phyloP scores from a whole-genome alignment of 2,797 vertebrate species.

The Hypotaenidia philippensis region DNA sequence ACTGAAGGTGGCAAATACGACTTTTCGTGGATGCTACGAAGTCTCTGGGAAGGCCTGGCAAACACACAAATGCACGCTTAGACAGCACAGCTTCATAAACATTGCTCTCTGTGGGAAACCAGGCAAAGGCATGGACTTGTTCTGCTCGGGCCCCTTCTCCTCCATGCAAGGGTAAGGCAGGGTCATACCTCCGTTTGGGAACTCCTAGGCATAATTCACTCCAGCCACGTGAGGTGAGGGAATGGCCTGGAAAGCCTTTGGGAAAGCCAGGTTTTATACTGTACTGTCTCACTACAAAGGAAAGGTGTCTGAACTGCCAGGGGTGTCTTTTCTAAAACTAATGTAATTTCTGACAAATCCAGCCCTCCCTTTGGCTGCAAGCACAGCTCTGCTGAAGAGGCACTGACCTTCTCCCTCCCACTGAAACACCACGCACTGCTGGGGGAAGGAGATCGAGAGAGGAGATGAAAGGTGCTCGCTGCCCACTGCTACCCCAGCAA shows the following conservation, averaged over 20 bases:
- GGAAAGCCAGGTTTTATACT: neutral
- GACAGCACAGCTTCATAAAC: neutral
- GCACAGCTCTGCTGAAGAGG: neutral
- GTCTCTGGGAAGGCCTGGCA: neutral
- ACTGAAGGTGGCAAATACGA: neutral
- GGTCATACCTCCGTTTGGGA: neutral
- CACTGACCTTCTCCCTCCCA: neutral
- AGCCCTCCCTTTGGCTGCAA: neutral
- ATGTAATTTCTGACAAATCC: neutral
- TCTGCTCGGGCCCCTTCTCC: neutral
- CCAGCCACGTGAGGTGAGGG: neutral
- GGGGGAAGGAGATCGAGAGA: neutral
- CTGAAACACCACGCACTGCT: fast-evolving
- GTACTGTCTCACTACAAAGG: neutral
- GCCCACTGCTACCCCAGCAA: neutral
- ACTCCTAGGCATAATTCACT: neutral
- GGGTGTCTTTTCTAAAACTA: neutral
- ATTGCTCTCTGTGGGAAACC: fast-evolving
- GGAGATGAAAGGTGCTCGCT: neutral
- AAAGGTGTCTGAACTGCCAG: neutral
- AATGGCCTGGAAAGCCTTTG: neutral
- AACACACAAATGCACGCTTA: fast-evolving
- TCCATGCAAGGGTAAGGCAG: neutral
- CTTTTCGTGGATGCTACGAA: neutral
- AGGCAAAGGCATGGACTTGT: neutral